These are phyloP conservation scores for Cephus rjabovi DNA, from an alignment of 2,888 invertebrate species.

Conservation along the genomic window DNA sequence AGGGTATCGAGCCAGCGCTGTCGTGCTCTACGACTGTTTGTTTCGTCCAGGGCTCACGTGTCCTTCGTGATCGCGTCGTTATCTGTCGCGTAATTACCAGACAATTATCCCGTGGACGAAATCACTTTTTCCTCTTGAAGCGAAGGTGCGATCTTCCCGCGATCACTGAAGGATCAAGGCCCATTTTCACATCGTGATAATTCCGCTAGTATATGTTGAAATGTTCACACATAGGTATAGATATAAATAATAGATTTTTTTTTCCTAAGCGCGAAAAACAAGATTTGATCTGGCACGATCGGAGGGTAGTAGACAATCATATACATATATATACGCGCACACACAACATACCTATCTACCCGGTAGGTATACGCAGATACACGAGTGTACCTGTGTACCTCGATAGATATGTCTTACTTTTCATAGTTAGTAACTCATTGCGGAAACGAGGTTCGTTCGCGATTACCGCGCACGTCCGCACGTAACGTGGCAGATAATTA, in stretches of 20 bases:
- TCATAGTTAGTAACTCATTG: background rate
- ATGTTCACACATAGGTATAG: background rate
- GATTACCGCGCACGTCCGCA: background rate
- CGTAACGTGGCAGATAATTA: background rate
- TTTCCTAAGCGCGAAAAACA: background rate
- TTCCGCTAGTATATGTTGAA: background rate
- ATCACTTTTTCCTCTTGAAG: slow-evolving; percentile 29
- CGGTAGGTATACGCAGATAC: background rate
- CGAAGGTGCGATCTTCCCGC: background rate
- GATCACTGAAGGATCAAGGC: background rate
- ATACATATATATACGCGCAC: no score
- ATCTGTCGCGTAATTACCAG: slow-evolving; percentile 54
- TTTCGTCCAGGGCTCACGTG: slow-evolving; percentile 28
- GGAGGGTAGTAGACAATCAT: background rate
- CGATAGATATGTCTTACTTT: background rate
- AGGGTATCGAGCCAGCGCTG: slow-evolving; percentile 12
- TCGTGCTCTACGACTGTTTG: slow-evolving; percentile 47
- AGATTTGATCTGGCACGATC: background rate
- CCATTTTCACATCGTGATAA: background rate
- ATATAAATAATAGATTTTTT: background rate
- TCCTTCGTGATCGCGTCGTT: slow-evolving; percentile 53
- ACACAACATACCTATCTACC: background rate
- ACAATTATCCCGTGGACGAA: slow-evolving; percentile 46
- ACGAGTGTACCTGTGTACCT: background rate
- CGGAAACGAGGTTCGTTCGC: background rate